These are phyloP conservation scores for Amblyjoppa fuscipennis DNA, from an alignment of 2,888 invertebrate species.

Conservation along the genomic window DNA sequence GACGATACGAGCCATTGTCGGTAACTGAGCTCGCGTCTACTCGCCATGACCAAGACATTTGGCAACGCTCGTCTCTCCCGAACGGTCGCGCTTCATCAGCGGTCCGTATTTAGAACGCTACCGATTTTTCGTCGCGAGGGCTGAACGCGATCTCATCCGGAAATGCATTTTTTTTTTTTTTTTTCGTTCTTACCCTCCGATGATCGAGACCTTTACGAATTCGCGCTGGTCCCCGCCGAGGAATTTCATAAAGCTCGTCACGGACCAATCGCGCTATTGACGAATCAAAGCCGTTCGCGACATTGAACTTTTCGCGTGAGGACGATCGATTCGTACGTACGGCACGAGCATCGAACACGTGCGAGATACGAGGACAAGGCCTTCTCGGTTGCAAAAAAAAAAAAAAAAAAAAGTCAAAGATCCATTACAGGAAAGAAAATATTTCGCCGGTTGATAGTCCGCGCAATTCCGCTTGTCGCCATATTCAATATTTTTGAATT, in stretches of 20 bases:
- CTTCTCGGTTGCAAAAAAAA: not conserved
- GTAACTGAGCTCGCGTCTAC: not conserved
- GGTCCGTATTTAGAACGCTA: slow-evolving; percentile 37
- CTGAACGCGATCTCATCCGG: not conserved
- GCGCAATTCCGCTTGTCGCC: not conserved
- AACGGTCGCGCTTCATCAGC: slow-evolving; percentile 53
- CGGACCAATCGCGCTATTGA: not conserved
- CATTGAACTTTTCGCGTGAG: slow-evolving; percentile 12
- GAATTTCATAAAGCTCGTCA: not conserved
- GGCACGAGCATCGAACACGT: not conserved
- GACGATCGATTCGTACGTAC: not conserved
- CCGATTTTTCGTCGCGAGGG: not conserved
- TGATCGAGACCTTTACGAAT: not conserved
- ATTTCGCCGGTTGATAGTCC: not conserved
- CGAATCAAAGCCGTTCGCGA: slow-evolving; percentile 2
- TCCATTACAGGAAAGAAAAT: not conserved
- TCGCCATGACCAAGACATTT: slow-evolving; percentile 29
- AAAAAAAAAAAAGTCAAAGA: not conserved
- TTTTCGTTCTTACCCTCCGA: not conserved
- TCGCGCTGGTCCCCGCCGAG: not conserved
- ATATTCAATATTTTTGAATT: not conserved
- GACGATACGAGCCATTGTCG: slow-evolving; percentile 41
- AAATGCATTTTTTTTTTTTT: not conserved
- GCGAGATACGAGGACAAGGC: slow-evolving; percentile 9
- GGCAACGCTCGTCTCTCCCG: slow-evolving; percentile 30